Base-by-base conservation (phyloP, 2,113 vertebrate genomes). In the Mormyrus iriodes region DNA sequence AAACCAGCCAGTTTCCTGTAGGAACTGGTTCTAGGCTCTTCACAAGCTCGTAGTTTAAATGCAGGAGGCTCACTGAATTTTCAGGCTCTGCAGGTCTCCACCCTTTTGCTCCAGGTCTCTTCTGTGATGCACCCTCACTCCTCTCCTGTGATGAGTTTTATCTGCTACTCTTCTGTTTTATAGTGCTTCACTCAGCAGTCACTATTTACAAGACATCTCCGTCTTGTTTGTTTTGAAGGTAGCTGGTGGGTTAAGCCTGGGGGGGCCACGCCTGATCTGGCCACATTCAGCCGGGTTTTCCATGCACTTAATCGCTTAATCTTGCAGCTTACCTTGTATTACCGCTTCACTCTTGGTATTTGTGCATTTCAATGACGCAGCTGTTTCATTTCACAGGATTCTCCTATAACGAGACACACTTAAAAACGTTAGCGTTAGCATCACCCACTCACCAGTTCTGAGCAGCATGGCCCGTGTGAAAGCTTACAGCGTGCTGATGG, bases 401-500 rank as follows among this genome's bases (percentile, higher is more conserved):
- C 31, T 44, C 85, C 31, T 35, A 35, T 52, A 53, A 53, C 7
- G 19, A 53, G 44, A 86, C 48, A 0, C 49, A 39, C 15, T 86
- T 49, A 27, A 35, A 2, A 79, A 27, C n/a, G 9, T n/a, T 49
- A 8, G 13, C 13, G 8, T 27, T 85, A 24, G 51, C 51, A 53
- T 55, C 15, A 53, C 31, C 39, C 8, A 1, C 46, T 42, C 46
- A 15, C n/a, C n/a, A 39, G 27, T 39, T 3, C 4, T 15, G 85
- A 69, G 13, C 86, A 92, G 8, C 31, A 94, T 93, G 92, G 89
- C 90, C 13, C 90, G 88, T 10, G 91, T 93, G 85, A 52, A 10
- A 1, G 93, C 92, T 31, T 97, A 96, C 89, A 31, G 5, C 3
- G 76, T 88, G 1, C 87, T 97, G 24, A 93, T 95, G 92, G 90